These are phyloP conservation scores for Cheilosia soror DNA, from an alignment of 2,888 invertebrate genomes.

Conservation along the genomic window DNA sequence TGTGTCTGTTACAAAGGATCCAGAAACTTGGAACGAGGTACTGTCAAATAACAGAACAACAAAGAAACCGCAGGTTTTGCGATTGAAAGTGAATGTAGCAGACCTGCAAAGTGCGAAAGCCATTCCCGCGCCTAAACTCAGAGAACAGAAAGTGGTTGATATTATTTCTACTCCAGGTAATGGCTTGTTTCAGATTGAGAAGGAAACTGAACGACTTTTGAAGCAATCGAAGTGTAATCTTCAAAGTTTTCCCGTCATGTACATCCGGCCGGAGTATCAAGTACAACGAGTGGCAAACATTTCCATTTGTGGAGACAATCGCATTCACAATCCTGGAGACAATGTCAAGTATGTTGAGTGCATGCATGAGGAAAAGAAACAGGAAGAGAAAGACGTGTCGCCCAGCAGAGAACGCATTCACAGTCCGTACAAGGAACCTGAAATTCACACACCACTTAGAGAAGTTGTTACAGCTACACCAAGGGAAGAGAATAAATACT, in stretches of 20 bases:
- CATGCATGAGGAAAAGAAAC: neutral
- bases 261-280: conserved; percentile 47
- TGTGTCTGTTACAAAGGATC: neutral
- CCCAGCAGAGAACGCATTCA: neutral
- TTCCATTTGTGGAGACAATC: conserved; percentile 30
- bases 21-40: conserved; percentile 48
- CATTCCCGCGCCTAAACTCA: too few relatives aligned
- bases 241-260: conserved; percentile 56
- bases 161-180: conserved; percentile 16
- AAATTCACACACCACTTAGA: neutral
- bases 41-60: neutral
- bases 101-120: too few relatives aligned
- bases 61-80: neutral
- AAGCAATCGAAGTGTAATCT: conserved; percentile 34
- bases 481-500: conserved; percentile 36
- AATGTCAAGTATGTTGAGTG: conserved; percentile 48
- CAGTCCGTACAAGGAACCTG: neutral
- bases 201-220: neutral
- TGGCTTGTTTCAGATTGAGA: conserved; percentile 27
- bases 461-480: too few relatives aligned
- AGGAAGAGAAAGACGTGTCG: neutral
- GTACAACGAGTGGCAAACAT: conserved; percentile 46
- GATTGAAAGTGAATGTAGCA: neutral
- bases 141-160: neutral
- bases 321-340: too few relatives aligned